Conservation (phyloP, 2,113 vertebrate species). For the Galeopterus variegatus region DNA sequence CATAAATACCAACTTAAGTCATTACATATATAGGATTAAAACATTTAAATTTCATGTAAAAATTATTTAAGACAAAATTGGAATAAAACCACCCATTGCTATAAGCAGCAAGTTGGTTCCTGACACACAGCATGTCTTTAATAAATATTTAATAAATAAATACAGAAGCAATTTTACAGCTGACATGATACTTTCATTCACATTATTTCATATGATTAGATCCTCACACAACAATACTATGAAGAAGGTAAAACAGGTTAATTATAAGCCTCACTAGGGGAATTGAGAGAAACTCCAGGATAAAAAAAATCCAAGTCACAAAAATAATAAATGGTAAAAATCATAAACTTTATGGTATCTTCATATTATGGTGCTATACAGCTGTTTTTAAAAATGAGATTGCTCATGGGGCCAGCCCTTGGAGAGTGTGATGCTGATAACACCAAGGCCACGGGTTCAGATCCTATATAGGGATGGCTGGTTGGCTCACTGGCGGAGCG, state of each 20-base stretch:
- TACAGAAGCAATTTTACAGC: background rate
- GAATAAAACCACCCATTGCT: constrained; percentile 23
- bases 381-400: constrained; percentile 8
- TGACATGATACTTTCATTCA: constrained; percentile 26
- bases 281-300: constrained; percentile 24
- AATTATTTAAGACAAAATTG: constrained; percentile 60
- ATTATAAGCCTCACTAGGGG: background rate
- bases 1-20: constrained; percentile 21
- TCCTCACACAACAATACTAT: constrained; percentile 50
- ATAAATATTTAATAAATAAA: constrained; percentile 17
- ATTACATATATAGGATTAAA: constrained; percentile 21
- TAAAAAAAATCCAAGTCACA: background rate
- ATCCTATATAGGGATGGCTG: no score
- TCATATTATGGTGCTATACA: background rate
- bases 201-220: background rate
- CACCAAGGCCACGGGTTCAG: no score
- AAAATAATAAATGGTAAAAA: constrained; percentile 48
- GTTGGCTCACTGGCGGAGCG: no score
- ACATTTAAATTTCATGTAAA: constrained; percentile 47
- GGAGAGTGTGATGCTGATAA: no score
- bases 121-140: background rate
- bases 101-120: constrained; percentile 11
- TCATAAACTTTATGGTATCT: constrained; percentile 27
- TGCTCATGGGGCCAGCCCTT: background rate
- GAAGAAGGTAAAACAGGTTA: constrained; percentile 1